Evolutionary conservation across 1,140 invertebrate genomes (phyloP).

Genomic region (Bathynomus jamesi): DNA sequence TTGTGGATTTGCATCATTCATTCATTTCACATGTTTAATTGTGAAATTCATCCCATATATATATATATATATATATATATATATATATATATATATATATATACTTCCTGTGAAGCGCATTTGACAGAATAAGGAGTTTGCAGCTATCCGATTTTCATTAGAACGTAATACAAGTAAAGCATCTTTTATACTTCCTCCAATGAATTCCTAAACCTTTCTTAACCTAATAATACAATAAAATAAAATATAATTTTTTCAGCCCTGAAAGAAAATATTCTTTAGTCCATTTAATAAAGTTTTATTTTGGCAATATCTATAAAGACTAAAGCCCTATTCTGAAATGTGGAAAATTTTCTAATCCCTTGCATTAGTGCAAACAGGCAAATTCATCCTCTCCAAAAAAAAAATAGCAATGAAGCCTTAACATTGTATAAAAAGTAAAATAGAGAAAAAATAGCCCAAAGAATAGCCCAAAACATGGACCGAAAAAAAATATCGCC

Average conservation of each 20-base stretch:
- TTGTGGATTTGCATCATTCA: too few species aligned
- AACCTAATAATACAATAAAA: not conserved
- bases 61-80: slow-evolving; percentile 3
- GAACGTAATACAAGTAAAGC: too few species aligned
- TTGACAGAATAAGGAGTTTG: too few species aligned
- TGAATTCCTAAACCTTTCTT: too few species aligned
- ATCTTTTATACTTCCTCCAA: too few species aligned
- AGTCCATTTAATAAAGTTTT: not conserved
- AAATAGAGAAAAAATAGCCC: not conserved
- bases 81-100: not conserved
- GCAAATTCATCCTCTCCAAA: too few species aligned
- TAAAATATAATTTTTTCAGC: not conserved
- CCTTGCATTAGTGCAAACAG: not conserved
- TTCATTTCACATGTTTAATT: too few species aligned
- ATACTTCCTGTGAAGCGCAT: too few species aligned
- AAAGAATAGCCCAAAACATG: not conserved
- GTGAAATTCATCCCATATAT: too few species aligned
- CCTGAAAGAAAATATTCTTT: not conserved
- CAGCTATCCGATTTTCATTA: too few species aligned
- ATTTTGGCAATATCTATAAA: not conserved
- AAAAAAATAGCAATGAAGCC: too few species aligned
- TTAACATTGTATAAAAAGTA: too few species aligned
- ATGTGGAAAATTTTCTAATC: slow-evolving; percentile 1
- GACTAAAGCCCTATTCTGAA: not conserved
- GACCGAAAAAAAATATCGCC: not conserved